Base-by-base conservation (phyloP, 2,888 invertebrate genomes). In the Euphydryas editha region DNA sequence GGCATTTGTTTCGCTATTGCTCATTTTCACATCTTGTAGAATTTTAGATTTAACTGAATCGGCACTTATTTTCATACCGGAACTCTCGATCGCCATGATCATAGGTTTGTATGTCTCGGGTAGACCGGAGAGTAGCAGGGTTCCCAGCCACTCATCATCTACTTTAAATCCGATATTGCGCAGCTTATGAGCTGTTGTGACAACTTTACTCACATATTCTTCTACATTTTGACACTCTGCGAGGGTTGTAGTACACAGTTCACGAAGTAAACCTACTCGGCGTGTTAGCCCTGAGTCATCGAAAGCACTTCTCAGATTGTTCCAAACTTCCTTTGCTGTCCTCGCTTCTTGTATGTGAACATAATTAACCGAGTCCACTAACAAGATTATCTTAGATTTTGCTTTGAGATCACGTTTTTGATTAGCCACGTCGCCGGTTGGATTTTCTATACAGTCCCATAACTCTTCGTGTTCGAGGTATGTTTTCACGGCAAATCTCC, bases 21-120 rank as follows among this genome's bases (percentile, higher is more conserved):
- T 62, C 8, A 59, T 47, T 17, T 17, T 47, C 20, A 49, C 42
- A 8, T 61, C 61, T 42, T 61, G 61, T 13, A 61, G 30, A 39
- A 61, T 36, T 21, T 61, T 61, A 61, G 61, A 24, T 42, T 61
- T 61, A 4, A 54, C 54, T n/a, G 42, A 42, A 15, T 42, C 42
- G 37, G 37, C 8, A n/a, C n/a, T 44, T 6, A 44, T 44, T n/a
- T 44, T 44, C 17, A 46, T 18, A 17, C 18, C 18, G 8, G 46
- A 46, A n/a, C 46, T 46, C n/a, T 46, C 18, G 7, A 46, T 18
- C 10, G 18, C 46, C 1, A 46, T 46, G 6, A 18, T 46, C 46
- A 46, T 46, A 7, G 46, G 46, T 10, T 46, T 17, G n/a, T 46
- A 46, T 8, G 10, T 7, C 4, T 46, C 46, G 6, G 46, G 46